Conservation (phyloP, 2,888 invertebrate species). For the Drosophila anceps region DNA sequence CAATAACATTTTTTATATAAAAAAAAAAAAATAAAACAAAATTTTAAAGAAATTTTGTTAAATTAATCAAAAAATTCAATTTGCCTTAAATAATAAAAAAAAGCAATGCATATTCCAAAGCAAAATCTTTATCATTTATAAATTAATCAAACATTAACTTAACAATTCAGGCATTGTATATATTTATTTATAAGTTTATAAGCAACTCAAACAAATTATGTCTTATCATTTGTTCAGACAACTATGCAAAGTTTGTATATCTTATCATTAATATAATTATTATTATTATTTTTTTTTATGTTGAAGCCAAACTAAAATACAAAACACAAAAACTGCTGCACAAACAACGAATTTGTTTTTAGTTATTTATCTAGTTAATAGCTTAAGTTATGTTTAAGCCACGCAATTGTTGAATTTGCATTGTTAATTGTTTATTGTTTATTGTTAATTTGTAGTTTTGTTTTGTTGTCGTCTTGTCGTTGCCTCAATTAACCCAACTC, state of each 20-base stretch:
- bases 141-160: no score
- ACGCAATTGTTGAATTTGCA: conserved; percentile 34
- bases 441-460: conserved; percentile 53
- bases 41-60: conserved; percentile 17
- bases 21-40: conserved; percentile 7
- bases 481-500: conserved; percentile 47
- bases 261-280: conserved; percentile 11
- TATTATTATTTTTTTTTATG: no score
- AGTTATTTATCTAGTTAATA: conserved; percentile 32
- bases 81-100: conserved; percentile 12
- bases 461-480: conserved; percentile 64
- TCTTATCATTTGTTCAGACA: conserved; percentile 7
- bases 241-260: conserved; percentile 10
- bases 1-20: conserved; percentile 1
- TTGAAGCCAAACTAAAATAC: conserved; percentile 21
- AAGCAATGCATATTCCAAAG: not conserved
- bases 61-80: not conserved
- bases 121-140: conserved; percentile 19
- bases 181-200: conserved; percentile 26
- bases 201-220: not conserved
- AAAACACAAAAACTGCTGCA: conserved; percentile 43
- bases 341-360: conserved; percentile 42
- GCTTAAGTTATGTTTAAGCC: conserved; percentile 47
- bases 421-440: conserved; percentile 40
- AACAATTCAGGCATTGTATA: conserved; percentile 16